Base-by-base conservation (phyloP, 53 echinoderm and acorn worm genomes). In the Holothuria leucospilota region DNA sequence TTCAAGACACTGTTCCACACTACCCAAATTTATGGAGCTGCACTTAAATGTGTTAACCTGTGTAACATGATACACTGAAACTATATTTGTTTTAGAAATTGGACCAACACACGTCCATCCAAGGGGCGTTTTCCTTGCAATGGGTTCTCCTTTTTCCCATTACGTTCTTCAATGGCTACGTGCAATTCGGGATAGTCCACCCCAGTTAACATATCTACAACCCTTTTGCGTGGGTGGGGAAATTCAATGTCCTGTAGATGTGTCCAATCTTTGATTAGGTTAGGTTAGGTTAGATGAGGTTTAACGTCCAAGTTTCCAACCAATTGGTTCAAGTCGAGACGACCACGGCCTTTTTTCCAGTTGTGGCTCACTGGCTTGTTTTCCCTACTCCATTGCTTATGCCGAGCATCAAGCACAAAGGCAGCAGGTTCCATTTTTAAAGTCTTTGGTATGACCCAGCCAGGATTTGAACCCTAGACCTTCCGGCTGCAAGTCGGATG, bases 101-200 rank as follows among this genome's bases (percentile, higher is more conserved):
- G 86, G 77, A 39, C 77, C 63, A 41, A 87, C 12, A 21, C 81
- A 82, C 25, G 81, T 81, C 87, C 81, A 87, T 41, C 87, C 87
- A 29, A 87, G 56, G n/a, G 38, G 63, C 25, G 81, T 63, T 26
- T 49, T 62, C 29, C 26, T 63, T 18, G 84, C 73, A 41, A 42
- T 58, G 26, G 85, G 89, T 63, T 85, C 66, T 26, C 72, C 82
- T n/a, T 5, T 21, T 61, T 29, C 16, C 83, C 83, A 10, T 29
- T 13, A 27, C 88, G 46, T 46, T 88, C 85, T 29, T 85, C 89
- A 38, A 85, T 16, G 6, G 72, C 89, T 21, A 42, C 21, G 25
- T 74, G 77, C 4, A 84, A 34, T 18, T 89, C 72, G 18, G 75
- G 70, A 39, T 71, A 27, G 64, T 89, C 65, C 23, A 29, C 65